A percentile compares a stretch with the other conserved stretches of the same genome.
These are phyloP conservation scores for Microdon myrmicae DNA, from an alignment of 2,888 invertebrate species.

Conservation along the genomic window DNA sequence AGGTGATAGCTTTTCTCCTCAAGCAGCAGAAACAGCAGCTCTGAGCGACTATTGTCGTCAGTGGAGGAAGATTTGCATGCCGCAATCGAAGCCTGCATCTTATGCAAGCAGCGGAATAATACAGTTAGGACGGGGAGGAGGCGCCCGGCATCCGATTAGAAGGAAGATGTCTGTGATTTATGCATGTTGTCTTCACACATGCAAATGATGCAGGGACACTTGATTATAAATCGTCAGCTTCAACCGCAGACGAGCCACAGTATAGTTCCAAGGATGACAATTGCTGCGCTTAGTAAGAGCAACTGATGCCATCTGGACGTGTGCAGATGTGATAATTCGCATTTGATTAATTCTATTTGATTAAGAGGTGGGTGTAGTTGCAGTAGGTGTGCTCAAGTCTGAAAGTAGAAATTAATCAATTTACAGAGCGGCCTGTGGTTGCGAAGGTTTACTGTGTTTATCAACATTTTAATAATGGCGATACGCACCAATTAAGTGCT, in stretches of 20 bases:
- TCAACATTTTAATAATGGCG: too few relatives aligned
- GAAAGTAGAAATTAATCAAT: not conserved
- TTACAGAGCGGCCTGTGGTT: not conserved
- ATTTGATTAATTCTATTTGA: slow-evolving; percentile 50
- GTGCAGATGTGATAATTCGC: slow-evolving; percentile 48
- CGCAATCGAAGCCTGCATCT: slow-evolving; percentile 5
- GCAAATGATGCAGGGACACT: slow-evolving; percentile 43
- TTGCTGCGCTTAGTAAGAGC: slow-evolving; percentile 47
- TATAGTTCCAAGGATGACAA: slow-evolving; percentile 41
- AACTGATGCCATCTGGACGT: slow-evolving; percentile 46
- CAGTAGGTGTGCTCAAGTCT: not conserved
- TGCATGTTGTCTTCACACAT: slow-evolving; percentile 51
- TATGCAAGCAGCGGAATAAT: slow-evolving; percentile 9
- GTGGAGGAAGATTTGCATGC: slow-evolving; percentile 8
- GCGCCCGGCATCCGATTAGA: slow-evolving; percentile 30
- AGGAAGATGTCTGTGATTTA: slow-evolving; percentile 44
- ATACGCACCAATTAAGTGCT: too few relatives aligned
- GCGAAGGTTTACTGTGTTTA: not conserved
- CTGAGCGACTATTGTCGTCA: slow-evolving; percentile 8
- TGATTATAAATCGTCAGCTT: slow-evolving; percentile 36
- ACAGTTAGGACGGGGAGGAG: slow-evolving; percentile 2
- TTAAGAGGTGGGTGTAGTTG: slow-evolving; percentile 14
- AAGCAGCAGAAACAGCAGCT: slow-evolving; percentile 18
- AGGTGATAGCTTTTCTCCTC: slow-evolving; percentile 51
- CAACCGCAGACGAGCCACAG: slow-evolving; percentile 1